Evolutionary conservation across 2,797 vertebrate genomes (phyloP).

Genomic region (Anas bernieri): DNA sequence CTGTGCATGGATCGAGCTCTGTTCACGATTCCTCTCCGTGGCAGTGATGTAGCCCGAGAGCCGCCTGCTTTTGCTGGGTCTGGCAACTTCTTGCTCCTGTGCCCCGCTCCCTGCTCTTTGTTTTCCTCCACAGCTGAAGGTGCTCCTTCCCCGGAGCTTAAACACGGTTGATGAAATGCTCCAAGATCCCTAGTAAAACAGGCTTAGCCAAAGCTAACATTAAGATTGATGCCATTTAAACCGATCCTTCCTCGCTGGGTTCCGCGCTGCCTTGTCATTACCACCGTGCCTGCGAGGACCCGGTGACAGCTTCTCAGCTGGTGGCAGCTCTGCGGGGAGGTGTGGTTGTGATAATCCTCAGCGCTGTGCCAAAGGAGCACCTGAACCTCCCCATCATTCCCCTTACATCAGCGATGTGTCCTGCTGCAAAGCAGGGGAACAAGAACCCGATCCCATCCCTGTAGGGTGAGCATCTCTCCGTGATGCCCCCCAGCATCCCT

Average conservation of each 20-base stretch:
- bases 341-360: background rate
- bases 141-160: background rate
- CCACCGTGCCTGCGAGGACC: background rate
- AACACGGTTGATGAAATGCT: background rate
- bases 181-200: conserved; percentile 21
- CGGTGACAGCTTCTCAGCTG: background rate
- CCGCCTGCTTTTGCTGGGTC: background rate
- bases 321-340: background rate
- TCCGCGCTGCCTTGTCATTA: background rate
- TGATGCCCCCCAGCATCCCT: background rate
- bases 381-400: background rate
- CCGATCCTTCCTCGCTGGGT: background rate
- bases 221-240: conserved; percentile 6
- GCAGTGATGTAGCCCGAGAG: background rate
- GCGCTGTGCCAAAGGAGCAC: background rate
- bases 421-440: background rate
- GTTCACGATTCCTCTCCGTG: background rate
- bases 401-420: accelerated
- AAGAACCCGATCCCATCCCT: background rate
- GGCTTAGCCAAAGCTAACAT: background rate
- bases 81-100: background rate
- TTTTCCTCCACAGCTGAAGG: background rate
- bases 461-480: background rate
- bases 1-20: accelerated
- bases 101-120: background rate